A percentile compares a stretch with the other conserved stretches of the same genome.
phyloP scores from a whole-genome alignment of 30 jellyfish, hydroid and myxozoan genomes.

The Aurelia coerulea region DNA sequence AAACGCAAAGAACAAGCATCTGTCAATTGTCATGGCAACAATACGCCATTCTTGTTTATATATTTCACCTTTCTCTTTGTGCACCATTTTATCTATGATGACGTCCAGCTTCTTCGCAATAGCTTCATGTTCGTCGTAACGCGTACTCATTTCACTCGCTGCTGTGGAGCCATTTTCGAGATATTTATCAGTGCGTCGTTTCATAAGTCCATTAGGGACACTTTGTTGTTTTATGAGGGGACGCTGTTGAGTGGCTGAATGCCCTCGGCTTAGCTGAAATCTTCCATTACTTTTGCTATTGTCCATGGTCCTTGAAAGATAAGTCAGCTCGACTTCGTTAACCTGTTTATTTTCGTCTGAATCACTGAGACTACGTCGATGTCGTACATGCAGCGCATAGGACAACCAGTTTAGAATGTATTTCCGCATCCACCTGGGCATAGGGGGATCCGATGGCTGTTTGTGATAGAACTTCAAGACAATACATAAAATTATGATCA shows the following conservation, averaged over 20 bases:
- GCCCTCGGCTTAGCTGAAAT: slow-evolving; percentile 2
- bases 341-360: neutral
- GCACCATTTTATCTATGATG: slow-evolving; percentile 57
- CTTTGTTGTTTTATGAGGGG: neutral
- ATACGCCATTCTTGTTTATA: slow-evolving; percentile 77
- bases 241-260: neutral
- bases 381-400: slow-evolving; percentile 51
- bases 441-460: slow-evolving; percentile 75
- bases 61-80: slow-evolving; percentile 58
- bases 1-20: slow-evolving; percentile 55
- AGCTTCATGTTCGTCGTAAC: slow-evolving; percentile 7
- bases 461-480: slow-evolving; percentile 63
- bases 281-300: slow-evolving; percentile 28
- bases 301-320: neutral
- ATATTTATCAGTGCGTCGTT: slow-evolving; percentile 38
- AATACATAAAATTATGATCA: slow-evolving; percentile 60
- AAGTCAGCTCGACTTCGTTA: slow-evolving; percentile 39
- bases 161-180: slow-evolving; percentile 14
- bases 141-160: slow-evolving; percentile 19
- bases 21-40: slow-evolving; percentile 90
- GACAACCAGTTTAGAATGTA: slow-evolving; percentile 63
- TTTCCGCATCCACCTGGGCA: slow-evolving; percentile 73
- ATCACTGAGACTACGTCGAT: neutral
- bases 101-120: slow-evolving; percentile 55
- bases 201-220: slow-evolving; percentile 21